phyloP scores from a whole-genome alignment of 2,113 vertebrate genomes.

The Steatornis caripensis region DNA sequence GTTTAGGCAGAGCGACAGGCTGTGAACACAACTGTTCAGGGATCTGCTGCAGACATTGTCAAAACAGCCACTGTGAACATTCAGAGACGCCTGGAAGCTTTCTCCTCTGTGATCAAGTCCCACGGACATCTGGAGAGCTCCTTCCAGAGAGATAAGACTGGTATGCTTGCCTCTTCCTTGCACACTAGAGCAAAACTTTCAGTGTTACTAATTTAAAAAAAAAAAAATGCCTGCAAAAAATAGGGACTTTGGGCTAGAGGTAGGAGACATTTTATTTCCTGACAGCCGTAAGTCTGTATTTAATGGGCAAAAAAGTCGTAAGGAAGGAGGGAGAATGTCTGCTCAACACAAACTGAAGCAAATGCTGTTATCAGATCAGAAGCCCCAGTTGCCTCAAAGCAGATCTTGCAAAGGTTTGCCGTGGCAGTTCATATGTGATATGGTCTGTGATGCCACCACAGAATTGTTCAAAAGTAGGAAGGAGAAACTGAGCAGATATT shows the following conservation, averaged over 20 bases:
- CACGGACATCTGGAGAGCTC: conserved; percentile 77
- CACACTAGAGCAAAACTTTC: not conserved
- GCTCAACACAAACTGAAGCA: not conserved
- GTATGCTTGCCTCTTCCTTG: conserved; percentile 31
- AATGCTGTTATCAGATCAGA: not conserved
- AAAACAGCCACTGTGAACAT: conserved; percentile 94
- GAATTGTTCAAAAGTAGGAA: not conserved
- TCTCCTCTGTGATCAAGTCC: conserved; percentile 74
- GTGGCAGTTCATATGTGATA: not conserved
- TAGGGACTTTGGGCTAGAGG: not conserved
- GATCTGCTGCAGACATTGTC: conserved; percentile 94
- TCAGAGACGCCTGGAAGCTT: conserved; percentile 80
- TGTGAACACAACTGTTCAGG: conserved; percentile 94
- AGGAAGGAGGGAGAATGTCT: not conserved
- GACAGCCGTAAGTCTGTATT: not conserved
- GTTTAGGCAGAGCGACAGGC: conserved; percentile 92
- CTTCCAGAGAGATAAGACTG: conserved; percentile 7
- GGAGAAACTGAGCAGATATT: not conserved
- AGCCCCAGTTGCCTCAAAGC: not conserved
- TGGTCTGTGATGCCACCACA: not conserved
- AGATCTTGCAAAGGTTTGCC: not conserved
- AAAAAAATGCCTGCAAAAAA: not conserved
- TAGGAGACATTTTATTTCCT: not conserved
- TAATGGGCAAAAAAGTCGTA: not conserved
- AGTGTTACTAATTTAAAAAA: not conserved